Evolutionary conservation across 2,113 vertebrate species (phyloP).

Genomic region (Chunga burmeisteri): DNA sequence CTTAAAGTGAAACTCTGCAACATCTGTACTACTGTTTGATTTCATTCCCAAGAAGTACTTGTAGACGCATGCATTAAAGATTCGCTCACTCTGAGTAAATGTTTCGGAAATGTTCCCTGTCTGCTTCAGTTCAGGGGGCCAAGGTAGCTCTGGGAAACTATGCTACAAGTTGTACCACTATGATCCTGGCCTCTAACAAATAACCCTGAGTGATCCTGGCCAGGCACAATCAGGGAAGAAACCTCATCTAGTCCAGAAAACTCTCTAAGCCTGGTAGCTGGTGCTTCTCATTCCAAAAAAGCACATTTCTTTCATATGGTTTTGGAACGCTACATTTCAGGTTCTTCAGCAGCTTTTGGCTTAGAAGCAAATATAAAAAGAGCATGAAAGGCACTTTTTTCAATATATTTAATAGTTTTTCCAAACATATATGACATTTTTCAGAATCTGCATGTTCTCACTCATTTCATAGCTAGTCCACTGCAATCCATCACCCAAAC

Average conservation of each 20-base stretch:
- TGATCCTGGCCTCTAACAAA: neutral
- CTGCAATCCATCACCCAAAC: neutral
- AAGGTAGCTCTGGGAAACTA: neutral
- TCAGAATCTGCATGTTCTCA: neutral
- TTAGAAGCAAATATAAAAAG: neutral
- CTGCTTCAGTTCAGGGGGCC: neutral
- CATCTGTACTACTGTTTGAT: neutral
- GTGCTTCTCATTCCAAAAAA: neutral
- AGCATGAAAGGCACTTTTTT: neutral
- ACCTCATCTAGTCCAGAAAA: neutral
- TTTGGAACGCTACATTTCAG: neutral
- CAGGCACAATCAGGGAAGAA: neutral
- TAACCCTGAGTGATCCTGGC: neutral
- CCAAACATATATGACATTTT: neutral
- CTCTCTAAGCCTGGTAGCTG: neutral
- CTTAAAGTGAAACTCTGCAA: neutral
- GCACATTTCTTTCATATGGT: neutral
- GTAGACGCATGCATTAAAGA: neutral
- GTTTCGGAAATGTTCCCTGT: neutral
- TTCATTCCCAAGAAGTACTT: neutral
- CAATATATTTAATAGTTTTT: neutral
- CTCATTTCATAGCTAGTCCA: neutral
- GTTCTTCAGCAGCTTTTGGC: neutral
- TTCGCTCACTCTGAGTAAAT: neutral
- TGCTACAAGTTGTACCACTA: neutral